Base-by-base conservation (phyloP, 2,113 vertebrate genomes). In the Sinocyclocheilus maitianheensis region DNA sequence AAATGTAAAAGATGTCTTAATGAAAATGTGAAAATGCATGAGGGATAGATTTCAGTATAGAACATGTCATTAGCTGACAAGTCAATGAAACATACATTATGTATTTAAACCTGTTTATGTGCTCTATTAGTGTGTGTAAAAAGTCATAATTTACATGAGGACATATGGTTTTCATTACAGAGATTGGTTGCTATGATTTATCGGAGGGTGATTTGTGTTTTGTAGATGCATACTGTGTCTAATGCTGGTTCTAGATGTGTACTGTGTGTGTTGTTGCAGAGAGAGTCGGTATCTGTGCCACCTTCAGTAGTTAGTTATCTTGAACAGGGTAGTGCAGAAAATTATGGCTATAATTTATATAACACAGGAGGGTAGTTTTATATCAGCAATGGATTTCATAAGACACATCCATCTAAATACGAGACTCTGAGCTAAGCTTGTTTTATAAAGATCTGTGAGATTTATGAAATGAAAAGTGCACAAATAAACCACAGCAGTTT, bases 251-350 rank as follows among this genome's bases (percentile, higher is more conserved):
- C 1, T 80, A 76, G 81, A 53, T 86, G 88, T 55, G 65, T 74
- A 86, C 22, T 24, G 69, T 65, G 30, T 89, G 87, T 89, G 87
- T 55, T 69, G 30, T 34, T 37, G 3, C 51, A 62, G 69, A 11
- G 22, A 30, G 4, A 75, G 51, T 43, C 12, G 16, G 3, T 82
- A 55, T 77, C 43, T 77, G 24, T 40, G 60, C 69, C 65, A 30
- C 75, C 43, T 34, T 85, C 88, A 91, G 88, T 89, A 48, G 87
- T 53, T 77, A 88, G 89, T 91, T 90, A 83, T 91, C 60, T 43
- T 87, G 87, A 90, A 90, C 90, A 90, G 90, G 89, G 75, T 90
- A 86, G 26, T 76, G 86, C 88, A 84, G 83, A 85, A 86, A 84
- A 77, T 87, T 48, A 34, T 86, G 82, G 89, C 81, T 46, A 60